Base-by-base conservation (phyloP, 2,113 vertebrate genomes). In the Eurystomus gularis region DNA sequence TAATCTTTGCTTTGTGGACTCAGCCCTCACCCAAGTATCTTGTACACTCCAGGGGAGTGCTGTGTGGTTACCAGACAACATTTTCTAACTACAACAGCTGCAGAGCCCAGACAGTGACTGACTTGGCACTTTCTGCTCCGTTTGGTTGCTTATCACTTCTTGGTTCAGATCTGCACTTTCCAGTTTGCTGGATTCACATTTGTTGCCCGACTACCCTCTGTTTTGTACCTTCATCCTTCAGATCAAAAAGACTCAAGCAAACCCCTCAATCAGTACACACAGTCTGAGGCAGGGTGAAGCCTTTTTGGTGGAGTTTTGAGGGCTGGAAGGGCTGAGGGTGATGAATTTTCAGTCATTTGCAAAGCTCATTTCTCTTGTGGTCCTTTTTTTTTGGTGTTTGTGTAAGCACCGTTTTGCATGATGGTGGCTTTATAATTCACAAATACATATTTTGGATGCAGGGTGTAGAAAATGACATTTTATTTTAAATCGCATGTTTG, bases 261-360 rank as follows among this genome's bases (percentile, higher is more conserved):
- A 25, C 3, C 3, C 7, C 28, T 31, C 25, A 33, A 48, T 25
- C 2, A 40, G 20, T 20, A 28, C 14, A 61, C 0, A 1, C 15
- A 52, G 51, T 28, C 52, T 84, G 46, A 87, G 39, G 20, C 24
- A 66, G 60, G 35, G 29, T 20, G 19, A 73, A 35, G 66, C 19
- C 20, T 35, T n/a, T 75, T 51, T 66, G 9, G 29, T 69, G 58
- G 79, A 28, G 16, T 81, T 84, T 64, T 86, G 48, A 96, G 57
- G 17, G 33, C 44, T 51, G 21, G 13, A 60, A 4, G n/a, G n/a
- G 84, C 19, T 75, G 11, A 24, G 37, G 29, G 55, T 29, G 7
- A n/a, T 39, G 28, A 77, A 21, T 89, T 83, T 94, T 58, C 21
- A 86, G 37, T 31, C 46, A 42, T 51, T 73, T 1, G 3, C 46